Conservation (phyloP, 2,113 vertebrate genomes). For the Reinhardtius hippoglossoides region DNA sequence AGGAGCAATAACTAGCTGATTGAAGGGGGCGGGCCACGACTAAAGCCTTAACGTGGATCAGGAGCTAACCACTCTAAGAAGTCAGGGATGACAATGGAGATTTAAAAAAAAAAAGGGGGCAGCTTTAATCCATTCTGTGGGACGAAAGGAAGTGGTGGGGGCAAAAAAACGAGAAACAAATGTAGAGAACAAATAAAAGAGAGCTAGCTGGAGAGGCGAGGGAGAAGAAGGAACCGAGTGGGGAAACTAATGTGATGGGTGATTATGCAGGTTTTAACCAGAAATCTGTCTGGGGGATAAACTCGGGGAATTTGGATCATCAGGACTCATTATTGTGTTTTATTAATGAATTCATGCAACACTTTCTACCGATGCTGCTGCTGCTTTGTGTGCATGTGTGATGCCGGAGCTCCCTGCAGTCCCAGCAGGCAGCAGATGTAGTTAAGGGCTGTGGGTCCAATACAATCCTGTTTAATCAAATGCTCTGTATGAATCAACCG, state of each 20-base stretch:
- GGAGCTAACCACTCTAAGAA: slow-evolving; percentile 47
- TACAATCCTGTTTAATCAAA: slow-evolving; percentile 44
- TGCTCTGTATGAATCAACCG: slow-evolving; percentile 24
- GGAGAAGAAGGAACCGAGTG: background rate
- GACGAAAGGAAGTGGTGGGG: slow-evolving; percentile 9
- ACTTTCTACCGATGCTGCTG: slow-evolving; percentile 38
- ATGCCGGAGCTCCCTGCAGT: slow-evolving; percentile 34
- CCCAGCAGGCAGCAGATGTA: slow-evolving; percentile 40
- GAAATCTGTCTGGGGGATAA: slow-evolving; percentile 51
- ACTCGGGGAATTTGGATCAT: slow-evolving; percentile 58
- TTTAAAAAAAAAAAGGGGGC: slow-evolving; percentile 20
- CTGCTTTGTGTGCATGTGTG: slow-evolving; percentile 22
- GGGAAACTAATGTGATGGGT: slow-evolving; percentile 52
- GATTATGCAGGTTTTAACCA: slow-evolving; percentile 54
- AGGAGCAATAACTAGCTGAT: slow-evolving; percentile 52
- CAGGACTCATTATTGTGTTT: slow-evolving; percentile 58
- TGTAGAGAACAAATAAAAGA: slow-evolving; percentile 10
- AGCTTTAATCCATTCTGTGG: slow-evolving; percentile 41
- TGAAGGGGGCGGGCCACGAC: slow-evolving; percentile 50
- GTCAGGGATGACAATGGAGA: slow-evolving; percentile 46
- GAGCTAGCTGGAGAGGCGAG: background rate
- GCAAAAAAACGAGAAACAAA: background rate
- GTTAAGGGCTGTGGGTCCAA: slow-evolving; percentile 30
- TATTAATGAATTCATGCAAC: slow-evolving; percentile 57
- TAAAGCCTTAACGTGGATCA: slow-evolving; percentile 50